phyloP scores from a whole-genome alignment of 2,888 invertebrate genomes.

The Cryptus armator region DNA sequence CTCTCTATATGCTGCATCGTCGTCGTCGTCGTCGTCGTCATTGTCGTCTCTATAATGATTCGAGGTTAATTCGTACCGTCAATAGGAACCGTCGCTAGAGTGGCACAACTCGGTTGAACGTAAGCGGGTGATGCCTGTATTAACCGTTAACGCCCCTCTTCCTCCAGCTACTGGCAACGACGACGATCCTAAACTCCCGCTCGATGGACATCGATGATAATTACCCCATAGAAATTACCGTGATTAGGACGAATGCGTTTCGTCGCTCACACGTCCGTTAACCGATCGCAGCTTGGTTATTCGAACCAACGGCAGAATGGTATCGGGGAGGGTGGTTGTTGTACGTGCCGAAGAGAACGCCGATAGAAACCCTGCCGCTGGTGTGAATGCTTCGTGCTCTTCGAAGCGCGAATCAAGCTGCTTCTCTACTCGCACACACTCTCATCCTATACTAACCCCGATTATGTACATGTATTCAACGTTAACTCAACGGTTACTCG shows the following conservation, averaged over 20 bases:
- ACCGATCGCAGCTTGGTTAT: neutral
- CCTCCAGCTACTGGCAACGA: conserved; percentile 16
- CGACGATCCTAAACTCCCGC: neutral
- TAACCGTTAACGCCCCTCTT: neutral
- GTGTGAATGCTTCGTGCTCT: neutral
- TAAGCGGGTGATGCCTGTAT: conserved; percentile 3
- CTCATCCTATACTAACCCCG: neutral
- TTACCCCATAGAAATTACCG: conserved; percentile 65
- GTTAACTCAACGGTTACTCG: neutral
- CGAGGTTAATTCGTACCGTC: conserved; percentile 74
- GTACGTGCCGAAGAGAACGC: neutral
- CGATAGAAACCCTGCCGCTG: neutral
- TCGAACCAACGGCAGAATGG: neutral
- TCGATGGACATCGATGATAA: conserved; percentile 63
- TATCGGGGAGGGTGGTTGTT: neutral
- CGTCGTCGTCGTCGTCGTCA: conserved; percentile 17
- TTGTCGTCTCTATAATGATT: conserved; percentile 28
- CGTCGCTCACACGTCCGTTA: conserved; percentile 1
- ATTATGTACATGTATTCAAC: neutral
- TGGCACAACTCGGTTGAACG: conserved; percentile 12
- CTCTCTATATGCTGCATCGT: neutral
- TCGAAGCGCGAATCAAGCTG: conserved; percentile 7
- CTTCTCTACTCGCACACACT: neutral
- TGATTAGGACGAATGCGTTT: conserved; percentile 58
- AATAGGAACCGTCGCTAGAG: conserved; percentile 57